phyloP scores from a whole-genome alignment of 2,113 vertebrate species.

The Opisthocomus hoazin region DNA sequence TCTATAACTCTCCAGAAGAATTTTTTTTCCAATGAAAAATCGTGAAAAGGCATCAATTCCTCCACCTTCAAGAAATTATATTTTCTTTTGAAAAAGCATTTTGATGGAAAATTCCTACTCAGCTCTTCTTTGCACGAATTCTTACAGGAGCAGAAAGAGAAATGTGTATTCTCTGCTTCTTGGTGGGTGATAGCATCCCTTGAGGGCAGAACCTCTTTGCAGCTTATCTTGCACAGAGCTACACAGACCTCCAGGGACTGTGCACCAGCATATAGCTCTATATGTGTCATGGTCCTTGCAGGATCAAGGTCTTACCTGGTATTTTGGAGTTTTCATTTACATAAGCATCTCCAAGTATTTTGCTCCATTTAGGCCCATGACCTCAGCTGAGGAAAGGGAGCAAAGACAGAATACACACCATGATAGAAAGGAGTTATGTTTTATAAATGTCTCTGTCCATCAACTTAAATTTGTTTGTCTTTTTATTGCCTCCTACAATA shows the following conservation, averaged over 20 bases:
- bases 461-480: neutral
- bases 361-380: neutral
- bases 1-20: neutral
- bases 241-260: fast-evolving
- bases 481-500: neutral
- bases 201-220: neutral
- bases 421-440: neutral
- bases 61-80: neutral
- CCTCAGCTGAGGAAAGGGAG: neutral
- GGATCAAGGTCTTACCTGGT: neutral
- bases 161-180: neutral
- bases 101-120: neutral
- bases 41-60: neutral
- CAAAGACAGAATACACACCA: neutral
- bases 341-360: neutral
- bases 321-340: neutral
- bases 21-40: neutral
- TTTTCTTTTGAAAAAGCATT: neutral
- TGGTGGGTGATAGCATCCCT: neutral
- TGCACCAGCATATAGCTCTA: neutral
- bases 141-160: neutral
- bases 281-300: fast-evolving
- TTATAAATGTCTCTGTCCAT: neutral
- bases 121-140: neutral
- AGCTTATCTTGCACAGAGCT: neutral